Base-by-base conservation (phyloP, 2,888 invertebrate species). In the Germaria angustata region DNA sequence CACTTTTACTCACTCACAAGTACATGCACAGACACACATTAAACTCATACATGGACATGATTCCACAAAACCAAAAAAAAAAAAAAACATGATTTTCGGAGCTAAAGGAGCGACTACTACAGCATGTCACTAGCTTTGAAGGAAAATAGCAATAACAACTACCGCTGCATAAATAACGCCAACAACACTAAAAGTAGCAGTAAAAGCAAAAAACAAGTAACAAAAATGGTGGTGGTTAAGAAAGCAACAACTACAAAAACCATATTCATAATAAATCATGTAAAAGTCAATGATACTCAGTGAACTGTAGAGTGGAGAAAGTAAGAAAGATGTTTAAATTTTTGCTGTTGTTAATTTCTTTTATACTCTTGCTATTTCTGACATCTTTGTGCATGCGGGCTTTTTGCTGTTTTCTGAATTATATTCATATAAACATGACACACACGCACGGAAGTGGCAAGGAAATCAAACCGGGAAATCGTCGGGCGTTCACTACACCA, bases 211-310 rank as follows among this genome's bases (percentile, higher is more conserved):
- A 32, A 55, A 32, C 24, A 17, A 46, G 0, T 11, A 22, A 22
- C 13, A 51, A 11, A 24, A 39, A 44, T 66, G 34, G 15, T n/a
- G 22, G 13, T 55, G 41, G n/a, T 51, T 59, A 22, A 59, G 39
- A 57, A 8, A 20, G 13, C 11, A 34, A 49, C 22, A 65, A 20
- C 34, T 53, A 28, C 17, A 32, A 36, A 51, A 41, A 76, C 22
- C 69, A 63, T 75, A 46, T 68, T 69, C 32, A 55, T 41, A 61
- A 69, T 75, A 80, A 80, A 80, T 75, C 75, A 69, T 80, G 75
- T 80, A 75, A 80, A 68, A 69, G 72, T 80, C 75, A 80, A 80
- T 80, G 75, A 69, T 75, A 80, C 55, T 75, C 80, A 75, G 39
- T 80, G 69, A 75, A 80, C 75, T 80, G 55, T 55, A 63, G 22